Conservation (phyloP, 2,797 vertebrate genomes). For the Oophaga sylvatica region DNA sequence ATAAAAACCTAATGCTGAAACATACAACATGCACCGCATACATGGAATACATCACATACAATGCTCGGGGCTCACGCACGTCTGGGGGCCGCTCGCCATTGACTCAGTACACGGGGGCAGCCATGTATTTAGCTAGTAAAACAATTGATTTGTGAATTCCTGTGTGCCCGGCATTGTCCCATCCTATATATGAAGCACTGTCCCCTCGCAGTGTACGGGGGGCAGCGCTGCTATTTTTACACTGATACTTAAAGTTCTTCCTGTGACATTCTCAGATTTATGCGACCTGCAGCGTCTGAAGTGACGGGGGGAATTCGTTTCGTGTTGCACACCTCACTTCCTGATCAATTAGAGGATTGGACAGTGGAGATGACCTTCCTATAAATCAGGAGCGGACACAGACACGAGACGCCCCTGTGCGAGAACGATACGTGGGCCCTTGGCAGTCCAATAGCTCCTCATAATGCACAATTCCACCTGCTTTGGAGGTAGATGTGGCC, state of each 20-base stretch:
- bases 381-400: too few relatives aligned
- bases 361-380: too few relatives aligned
- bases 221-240: background rate
- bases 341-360: too few relatives aligned
- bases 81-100: background rate
- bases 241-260: background rate
- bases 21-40: conserved; percentile 30
- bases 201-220: background rate
- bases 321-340: too few relatives aligned
- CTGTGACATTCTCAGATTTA: background rate
- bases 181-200: background rate
- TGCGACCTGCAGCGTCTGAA: too few relatives aligned
- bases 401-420: too few relatives aligned
- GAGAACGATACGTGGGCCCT: too few relatives aligned
- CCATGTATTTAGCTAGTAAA: conserved; percentile 4
- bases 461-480: too few relatives aligned
- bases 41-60: conserved; percentile 45
- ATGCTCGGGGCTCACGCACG: background rate
- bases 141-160: background rate
- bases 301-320: too few relatives aligned
- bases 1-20: conserved; percentile 45
- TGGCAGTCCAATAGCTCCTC: too few relatives aligned
- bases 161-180: background rate
- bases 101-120: background rate
- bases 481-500: too few relatives aligned